A percentile compares a stretch with the other conserved stretches of the same genome.
Conservation (phyloP, 1,140 invertebrate species). For the Drosophila kohkoa region DNA sequence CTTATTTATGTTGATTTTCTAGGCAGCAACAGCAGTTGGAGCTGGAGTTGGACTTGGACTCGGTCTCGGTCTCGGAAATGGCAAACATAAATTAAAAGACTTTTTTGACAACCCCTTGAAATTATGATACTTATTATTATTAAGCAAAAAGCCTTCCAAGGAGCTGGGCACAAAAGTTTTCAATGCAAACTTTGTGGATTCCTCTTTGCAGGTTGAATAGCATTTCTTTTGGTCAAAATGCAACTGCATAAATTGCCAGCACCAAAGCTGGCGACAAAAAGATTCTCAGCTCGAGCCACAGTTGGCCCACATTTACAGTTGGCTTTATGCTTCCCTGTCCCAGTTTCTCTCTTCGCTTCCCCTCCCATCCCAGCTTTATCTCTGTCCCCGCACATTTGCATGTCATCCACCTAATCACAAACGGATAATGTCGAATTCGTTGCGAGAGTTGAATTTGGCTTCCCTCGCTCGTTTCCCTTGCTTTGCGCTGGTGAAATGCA, state of each 20-base stretch:
- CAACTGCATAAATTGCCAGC: constrained; percentile 60
- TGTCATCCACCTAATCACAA: constrained; percentile 81
- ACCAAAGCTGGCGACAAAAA: constrained; percentile 22
- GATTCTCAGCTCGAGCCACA: constrained; percentile 36
- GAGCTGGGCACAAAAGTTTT: constrained; percentile 10
- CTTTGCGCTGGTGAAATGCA: constrained; percentile 49
- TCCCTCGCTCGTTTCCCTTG: neutral
- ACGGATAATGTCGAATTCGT: constrained; percentile 73
- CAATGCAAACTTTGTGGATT: constrained; percentile 18
- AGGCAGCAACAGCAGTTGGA: constrained; percentile 47
- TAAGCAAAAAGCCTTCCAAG: constrained; percentile 51
- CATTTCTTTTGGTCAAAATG: constrained; percentile 47
- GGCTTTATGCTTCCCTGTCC: neutral
- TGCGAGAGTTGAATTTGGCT: constrained; percentile 1
- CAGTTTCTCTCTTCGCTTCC: neutral
- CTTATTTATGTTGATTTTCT: constrained; percentile 82
- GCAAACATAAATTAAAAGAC: constrained; percentile 81
- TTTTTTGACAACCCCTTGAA: constrained; percentile 82
- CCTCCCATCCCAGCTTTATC: neutral
- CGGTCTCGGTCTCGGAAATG: constrained; percentile 68
- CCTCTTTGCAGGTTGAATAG: constrained; percentile 51
- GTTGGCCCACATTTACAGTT: constrained; percentile 25
- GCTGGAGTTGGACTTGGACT: constrained; percentile 45
- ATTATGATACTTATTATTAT: constrained; percentile 82
- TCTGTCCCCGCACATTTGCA: constrained; percentile 63